Percentiles rank a stretch among this genome's conserved stretches.
Evolutionary conservation across 2,113 vertebrate genomes (phyloP).

Genomic region (Podarcis raffonei): DNA sequence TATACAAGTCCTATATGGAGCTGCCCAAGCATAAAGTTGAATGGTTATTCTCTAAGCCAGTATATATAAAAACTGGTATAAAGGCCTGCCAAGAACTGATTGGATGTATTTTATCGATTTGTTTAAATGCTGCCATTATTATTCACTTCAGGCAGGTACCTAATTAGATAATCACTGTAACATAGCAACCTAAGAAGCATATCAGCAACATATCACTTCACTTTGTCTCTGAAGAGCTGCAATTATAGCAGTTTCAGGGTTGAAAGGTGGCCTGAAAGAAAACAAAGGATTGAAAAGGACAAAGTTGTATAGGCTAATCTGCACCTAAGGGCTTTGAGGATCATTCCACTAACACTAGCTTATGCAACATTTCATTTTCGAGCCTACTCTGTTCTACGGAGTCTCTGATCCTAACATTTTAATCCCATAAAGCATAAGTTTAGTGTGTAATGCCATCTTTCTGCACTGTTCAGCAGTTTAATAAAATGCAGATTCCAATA

Average conservation of each 20-base stretch:
- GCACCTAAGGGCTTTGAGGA: background rate
- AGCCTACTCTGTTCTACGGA: background rate
- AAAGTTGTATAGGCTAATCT: background rate
- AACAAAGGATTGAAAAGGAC: slow-evolving; percentile 23
- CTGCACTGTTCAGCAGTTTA: slow-evolving; percentile 34
- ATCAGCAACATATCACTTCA: slow-evolving; percentile 14
- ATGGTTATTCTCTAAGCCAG: slow-evolving; percentile 4
- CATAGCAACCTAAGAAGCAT: slow-evolving; percentile 20
- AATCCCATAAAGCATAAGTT: slow-evolving; percentile 15
- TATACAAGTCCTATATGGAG: background rate
- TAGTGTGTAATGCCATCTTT: slow-evolving; percentile 1
- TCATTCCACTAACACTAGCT: background rate
- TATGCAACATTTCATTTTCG: background rate
- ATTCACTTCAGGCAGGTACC: slow-evolving; percentile 17
- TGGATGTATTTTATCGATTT: slow-evolving; percentile 24
- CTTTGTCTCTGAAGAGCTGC: slow-evolving; percentile 18
- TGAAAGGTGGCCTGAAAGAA: slow-evolving; percentile 38
- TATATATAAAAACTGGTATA: background rate
- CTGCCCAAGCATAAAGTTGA: slow-evolving; percentile 12
- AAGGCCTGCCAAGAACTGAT: slow-evolving; percentile 10
- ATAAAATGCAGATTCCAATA: slow-evolving; percentile 42
- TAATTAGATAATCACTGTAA: slow-evolving; percentile 41
- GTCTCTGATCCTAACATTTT: background rate
- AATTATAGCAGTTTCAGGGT: slow-evolving; percentile 21
- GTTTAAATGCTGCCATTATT: slow-evolving; percentile 13